Percentiles rank a stretch among this genome's conserved stretches.
phyloP scores from a whole-genome alignment of 2,888 invertebrate genomes.

The Smittia sp. region DNA sequence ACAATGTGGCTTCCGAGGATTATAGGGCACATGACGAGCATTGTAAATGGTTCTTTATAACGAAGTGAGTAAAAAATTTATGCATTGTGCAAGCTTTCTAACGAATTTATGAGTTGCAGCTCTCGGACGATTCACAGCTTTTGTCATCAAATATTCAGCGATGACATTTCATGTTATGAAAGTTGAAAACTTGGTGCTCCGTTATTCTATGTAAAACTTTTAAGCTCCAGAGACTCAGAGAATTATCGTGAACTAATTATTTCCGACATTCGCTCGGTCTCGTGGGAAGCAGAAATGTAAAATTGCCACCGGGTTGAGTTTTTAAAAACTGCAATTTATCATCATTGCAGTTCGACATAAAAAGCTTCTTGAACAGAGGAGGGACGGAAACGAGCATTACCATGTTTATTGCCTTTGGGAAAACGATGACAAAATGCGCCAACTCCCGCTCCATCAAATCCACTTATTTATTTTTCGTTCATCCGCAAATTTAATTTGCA shows the following conservation, averaged over 20 bases:
- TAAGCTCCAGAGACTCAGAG: too few species aligned
- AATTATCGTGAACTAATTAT: too few species aligned
- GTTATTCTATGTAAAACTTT: too few species aligned
- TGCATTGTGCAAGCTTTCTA: background rate
- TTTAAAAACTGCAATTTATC: background rate
- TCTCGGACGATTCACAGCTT: background rate
- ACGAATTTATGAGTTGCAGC: background rate
- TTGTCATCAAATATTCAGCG: background rate
- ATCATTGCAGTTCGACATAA: background rate
- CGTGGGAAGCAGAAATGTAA: background rate
- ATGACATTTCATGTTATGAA: background rate
- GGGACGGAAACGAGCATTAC: background rate
- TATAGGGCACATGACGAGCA: background rate
- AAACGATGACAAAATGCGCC: background rate
- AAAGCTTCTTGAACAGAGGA: background rate
- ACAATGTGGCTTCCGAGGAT: background rate
- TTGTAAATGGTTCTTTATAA: background rate
- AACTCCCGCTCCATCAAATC: background rate
- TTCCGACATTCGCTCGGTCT: too few species aligned
- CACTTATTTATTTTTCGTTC: background rate
- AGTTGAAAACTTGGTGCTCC: too few species aligned
- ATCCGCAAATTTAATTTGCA: background rate
- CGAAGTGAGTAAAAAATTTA: conserved; percentile 7
- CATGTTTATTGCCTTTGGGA: background rate
- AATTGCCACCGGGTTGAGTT: background rate